Conservation (phyloP, 2,113 vertebrate genomes). For the Paralichthys olivaceus region DNA sequence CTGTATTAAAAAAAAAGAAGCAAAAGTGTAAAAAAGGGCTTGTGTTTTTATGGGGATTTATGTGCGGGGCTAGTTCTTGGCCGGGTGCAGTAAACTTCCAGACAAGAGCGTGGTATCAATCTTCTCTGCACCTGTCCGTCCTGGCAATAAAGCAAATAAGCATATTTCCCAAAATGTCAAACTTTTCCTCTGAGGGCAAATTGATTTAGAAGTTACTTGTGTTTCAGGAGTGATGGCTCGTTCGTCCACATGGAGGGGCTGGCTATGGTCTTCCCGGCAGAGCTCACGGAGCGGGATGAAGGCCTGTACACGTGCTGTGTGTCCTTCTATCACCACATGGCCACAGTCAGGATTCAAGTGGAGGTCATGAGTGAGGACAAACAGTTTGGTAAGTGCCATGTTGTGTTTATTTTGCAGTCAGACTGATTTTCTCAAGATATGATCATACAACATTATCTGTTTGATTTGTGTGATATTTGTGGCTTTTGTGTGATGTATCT, state of each 20-base stretch:
- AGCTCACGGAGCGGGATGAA: constrained; percentile 51
- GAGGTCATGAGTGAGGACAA: constrained; percentile 58
- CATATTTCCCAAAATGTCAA: background rate
- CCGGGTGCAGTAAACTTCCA: background rate
- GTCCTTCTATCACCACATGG: constrained; percentile 77
- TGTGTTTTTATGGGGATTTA: background rate
- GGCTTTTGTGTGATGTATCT: background rate
- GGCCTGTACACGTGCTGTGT: constrained; percentile 75
- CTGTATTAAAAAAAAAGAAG: background rate
- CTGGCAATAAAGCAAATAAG: constrained; percentile 1
- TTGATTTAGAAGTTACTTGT: background rate
- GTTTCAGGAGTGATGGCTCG: constrained; percentile 71
- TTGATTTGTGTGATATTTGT: background rate
- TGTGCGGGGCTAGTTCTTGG: background rate
- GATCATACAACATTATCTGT: background rate
- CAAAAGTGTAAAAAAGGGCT: background rate
- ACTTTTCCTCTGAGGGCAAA: background rate
- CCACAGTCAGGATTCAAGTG: constrained; percentile 67
- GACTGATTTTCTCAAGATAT: background rate
- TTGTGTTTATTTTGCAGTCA: background rate
- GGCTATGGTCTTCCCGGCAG: constrained; percentile 62
- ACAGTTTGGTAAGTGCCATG: constrained; percentile 57
- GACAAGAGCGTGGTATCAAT: background rate
- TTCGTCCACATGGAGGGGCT: constrained; percentile 45
- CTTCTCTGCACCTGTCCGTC: background rate